Percentiles rank a stretch among this genome's conserved stretches.
These are phyloP conservation scores for Cataglyphis hispanica DNA, from an alignment of 1,140 invertebrate genomes.

Conservation along the genomic window DNA sequence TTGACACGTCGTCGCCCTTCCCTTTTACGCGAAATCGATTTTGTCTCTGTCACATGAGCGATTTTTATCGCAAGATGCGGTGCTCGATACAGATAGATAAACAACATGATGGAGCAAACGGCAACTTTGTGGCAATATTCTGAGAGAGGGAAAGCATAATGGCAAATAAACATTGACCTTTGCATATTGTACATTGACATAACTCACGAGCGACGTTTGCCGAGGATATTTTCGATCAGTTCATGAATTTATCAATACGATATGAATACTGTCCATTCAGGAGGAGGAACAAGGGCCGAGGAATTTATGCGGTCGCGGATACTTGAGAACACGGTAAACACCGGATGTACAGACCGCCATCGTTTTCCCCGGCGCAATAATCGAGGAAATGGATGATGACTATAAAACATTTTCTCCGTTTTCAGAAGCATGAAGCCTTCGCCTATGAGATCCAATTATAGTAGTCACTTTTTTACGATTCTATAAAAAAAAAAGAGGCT, in stretches of 20 bases:
- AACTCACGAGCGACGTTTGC: neutral
- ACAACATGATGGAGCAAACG: neutral
- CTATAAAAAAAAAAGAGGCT: neutral
- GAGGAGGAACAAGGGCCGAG: too few relatives aligned
- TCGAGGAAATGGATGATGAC: neutral
- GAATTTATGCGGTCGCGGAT: slow-evolving; percentile 8
- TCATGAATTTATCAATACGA: slow-evolving; percentile 18
- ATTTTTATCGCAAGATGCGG: slow-evolving; percentile 27
- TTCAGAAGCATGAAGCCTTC: too few relatives aligned
- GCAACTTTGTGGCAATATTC: slow-evolving; percentile 1
- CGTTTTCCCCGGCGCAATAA: neutral
- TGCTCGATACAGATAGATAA: neutral
- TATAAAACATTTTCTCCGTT: neutral
- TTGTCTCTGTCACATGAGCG: neutral
- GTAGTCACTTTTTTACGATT: neutral
- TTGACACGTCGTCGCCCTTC: neutral
- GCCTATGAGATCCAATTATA: neutral
- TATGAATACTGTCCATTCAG: slow-evolving; percentile 41
- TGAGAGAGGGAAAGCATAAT: slow-evolving; percentile 5
- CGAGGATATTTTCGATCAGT: slow-evolving; percentile 18
- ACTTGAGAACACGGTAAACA: slow-evolving; percentile 6
- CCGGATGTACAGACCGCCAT: neutral
- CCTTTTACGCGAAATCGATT: slow-evolving; percentile 44
- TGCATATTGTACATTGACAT: neutral
- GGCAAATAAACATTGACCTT: slow-evolving; percentile 22